Conservation (phyloP, 2,113 vertebrate species). For the Peromyscus polionotus region DNA sequence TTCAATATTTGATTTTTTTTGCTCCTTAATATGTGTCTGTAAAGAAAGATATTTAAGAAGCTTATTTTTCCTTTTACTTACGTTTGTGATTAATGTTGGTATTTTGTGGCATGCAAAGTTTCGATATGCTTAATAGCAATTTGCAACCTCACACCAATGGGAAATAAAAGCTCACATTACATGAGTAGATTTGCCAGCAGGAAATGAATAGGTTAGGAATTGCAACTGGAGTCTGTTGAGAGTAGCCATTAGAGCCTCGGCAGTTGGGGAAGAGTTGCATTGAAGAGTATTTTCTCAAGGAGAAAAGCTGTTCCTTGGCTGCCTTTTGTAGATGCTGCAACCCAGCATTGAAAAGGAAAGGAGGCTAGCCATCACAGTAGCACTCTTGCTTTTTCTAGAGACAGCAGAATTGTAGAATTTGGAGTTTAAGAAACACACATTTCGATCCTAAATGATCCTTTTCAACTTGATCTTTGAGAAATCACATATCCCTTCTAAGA, state of each 20-base stretch:
- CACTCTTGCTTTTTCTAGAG: not conserved
- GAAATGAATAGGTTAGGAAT: constrained; percentile 58
- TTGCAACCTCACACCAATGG: constrained; percentile 47
- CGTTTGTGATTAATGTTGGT: constrained; percentile 24
- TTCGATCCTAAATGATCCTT: not conserved
- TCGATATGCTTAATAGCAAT: constrained; percentile 22
- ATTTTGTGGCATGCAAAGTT: constrained; percentile 28
- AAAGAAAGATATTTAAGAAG: not conserved
- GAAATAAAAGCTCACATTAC: constrained; percentile 66
- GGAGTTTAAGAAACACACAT: not conserved
- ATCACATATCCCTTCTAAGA: not conserved
- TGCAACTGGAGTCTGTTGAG: not conserved
- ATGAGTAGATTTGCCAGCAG: constrained; percentile 16
- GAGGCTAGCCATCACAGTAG: not conserved
- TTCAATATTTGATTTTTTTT: constrained; percentile 29
- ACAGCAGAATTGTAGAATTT: not conserved
- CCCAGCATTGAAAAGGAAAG: not conserved
- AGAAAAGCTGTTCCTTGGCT: constrained; percentile 8
- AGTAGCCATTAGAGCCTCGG: not conserved
- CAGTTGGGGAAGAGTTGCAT: not conserved
- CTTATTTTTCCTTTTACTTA: constrained; percentile 27
- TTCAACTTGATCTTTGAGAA: not conserved
- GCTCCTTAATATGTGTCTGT: constrained; percentile 41
- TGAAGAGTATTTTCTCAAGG: not conserved
- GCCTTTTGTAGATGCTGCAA: not conserved